Percentiles rank a stretch among this genome's conserved stretches.
Evolutionary conservation across 2,797 vertebrate species (phyloP).

Genomic region (Acipenser transmontanus): DNA sequence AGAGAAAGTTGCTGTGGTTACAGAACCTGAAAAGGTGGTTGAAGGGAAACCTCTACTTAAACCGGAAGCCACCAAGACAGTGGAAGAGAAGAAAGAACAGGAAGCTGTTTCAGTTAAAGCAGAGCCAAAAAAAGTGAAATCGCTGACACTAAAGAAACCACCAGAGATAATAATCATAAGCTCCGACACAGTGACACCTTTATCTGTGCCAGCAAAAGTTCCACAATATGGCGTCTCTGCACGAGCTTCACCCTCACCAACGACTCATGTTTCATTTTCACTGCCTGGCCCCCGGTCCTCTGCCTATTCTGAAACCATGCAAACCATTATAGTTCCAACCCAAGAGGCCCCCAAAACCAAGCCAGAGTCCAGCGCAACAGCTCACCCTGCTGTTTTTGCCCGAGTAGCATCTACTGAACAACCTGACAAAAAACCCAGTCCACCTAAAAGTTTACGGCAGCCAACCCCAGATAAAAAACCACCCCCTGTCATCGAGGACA

Average conservation of each 20-base stretch:
- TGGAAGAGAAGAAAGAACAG: constrained; percentile 7
- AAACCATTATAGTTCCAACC: constrained; percentile 69
- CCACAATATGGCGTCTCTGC: constrained; percentile 35
- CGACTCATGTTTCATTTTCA: constrained; percentile 43
- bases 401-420: constrained; percentile 67
- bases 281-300: constrained; percentile 68
- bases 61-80: constrained; percentile 32
- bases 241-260: constrained; percentile 37
- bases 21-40: constrained; percentile 43
- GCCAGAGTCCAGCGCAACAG: constrained; percentile 40
- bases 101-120: no score
- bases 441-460: constrained; percentile 38
- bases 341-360: constrained; percentile 28
- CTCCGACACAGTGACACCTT: constrained; percentile 39
- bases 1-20: constrained; percentile 42
- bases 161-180: constrained; percentile 48
- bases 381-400: constrained; percentile 69
- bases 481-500: constrained; percentile 64
- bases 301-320: constrained; percentile 88
- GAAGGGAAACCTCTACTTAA: constrained; percentile 43
- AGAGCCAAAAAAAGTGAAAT: constrained; percentile 40
- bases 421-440: constrained; percentile 57
- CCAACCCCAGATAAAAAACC: constrained; percentile 40
- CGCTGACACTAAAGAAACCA: constrained; percentile 27
- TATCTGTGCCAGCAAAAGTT: constrained; percentile 31